A percentile compares a stretch with the other conserved stretches of the same genome.
These are phyloP conservation scores for Pterocles orientalis DNA, from an alignment of 2,113 vertebrate genomes.

Conservation along the genomic window DNA sequence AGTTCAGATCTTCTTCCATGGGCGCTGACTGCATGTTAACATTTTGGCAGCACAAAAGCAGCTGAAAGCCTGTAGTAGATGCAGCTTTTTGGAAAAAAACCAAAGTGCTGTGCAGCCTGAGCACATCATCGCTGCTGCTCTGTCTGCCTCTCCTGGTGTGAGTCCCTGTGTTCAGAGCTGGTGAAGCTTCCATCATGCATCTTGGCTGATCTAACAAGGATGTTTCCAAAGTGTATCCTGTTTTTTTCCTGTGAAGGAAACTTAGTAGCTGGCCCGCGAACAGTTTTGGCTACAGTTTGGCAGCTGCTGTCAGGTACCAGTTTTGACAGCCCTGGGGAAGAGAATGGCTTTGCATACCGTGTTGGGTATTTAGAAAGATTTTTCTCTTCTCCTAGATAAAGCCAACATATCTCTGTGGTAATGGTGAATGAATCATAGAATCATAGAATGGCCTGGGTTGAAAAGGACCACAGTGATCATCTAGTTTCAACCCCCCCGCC, in stretches of 20 bases:
- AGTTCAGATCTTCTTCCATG: neutral
- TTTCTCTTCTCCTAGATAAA: neutral
- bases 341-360: neutral
- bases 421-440: neutral
- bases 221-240: neutral
- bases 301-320: neutral
- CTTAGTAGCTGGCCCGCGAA: neutral
- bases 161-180: neutral
- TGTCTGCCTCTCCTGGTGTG: fast-evolving
- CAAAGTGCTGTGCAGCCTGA: neutral
- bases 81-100: neutral
- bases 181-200: fast-evolving
- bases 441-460: no score
- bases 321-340: neutral
- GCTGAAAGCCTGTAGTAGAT: neutral
- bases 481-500: no score
- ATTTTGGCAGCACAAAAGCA: neutral
- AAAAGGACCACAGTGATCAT: no score
- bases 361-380: neutral
- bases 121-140: neutral
- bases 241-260: neutral
- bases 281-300: neutral
- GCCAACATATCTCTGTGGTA: neutral
- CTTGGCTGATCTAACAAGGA: neutral
- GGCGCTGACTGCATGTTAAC: neutral